These are phyloP conservation scores for Heptranchias perlo DNA, from an alignment of 2,113 vertebrate genomes.

Conservation along the genomic window DNA sequence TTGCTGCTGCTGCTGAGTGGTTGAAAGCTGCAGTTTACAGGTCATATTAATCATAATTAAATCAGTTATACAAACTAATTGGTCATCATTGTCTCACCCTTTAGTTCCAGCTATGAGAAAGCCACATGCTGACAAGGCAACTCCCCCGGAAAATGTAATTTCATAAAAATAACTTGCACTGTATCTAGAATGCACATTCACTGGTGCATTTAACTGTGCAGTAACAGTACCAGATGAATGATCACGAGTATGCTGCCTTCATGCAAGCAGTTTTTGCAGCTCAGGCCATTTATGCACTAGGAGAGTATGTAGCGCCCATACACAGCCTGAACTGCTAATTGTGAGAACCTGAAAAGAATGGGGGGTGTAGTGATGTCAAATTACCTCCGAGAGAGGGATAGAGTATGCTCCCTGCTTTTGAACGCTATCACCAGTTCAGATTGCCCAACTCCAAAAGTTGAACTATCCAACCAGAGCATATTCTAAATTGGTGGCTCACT, in stretches of 20 bases:
- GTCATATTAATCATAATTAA: conserved; percentile 38
- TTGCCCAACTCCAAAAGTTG: neutral
- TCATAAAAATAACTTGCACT: conserved; percentile 16
- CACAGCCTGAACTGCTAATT: neutral
- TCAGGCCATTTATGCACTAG: neutral
- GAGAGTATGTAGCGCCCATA: neutral
- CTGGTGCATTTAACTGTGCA: neutral
- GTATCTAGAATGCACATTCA: neutral
- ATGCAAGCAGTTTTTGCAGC: neutral
- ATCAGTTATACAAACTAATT: conserved; percentile 38
- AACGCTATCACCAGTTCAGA: neutral
- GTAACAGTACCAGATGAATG: neutral
- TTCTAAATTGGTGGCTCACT: neutral
- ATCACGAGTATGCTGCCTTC: neutral
- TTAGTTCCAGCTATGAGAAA: neutral
- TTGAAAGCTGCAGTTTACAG: conserved; percentile 34
- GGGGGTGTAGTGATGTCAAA: neutral
- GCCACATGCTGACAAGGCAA: conserved; percentile 26
- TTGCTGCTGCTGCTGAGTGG: conserved; percentile 31
- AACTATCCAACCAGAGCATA: neutral
- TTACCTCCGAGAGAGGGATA: neutral
- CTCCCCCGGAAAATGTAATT: conserved; percentile 10
- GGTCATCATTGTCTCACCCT: conserved; percentile 36
- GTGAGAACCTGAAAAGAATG: neutral
- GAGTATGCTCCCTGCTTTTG: neutral